Conservation (phyloP, 2,113 vertebrate genomes). For the Sialia sialis region DNA sequence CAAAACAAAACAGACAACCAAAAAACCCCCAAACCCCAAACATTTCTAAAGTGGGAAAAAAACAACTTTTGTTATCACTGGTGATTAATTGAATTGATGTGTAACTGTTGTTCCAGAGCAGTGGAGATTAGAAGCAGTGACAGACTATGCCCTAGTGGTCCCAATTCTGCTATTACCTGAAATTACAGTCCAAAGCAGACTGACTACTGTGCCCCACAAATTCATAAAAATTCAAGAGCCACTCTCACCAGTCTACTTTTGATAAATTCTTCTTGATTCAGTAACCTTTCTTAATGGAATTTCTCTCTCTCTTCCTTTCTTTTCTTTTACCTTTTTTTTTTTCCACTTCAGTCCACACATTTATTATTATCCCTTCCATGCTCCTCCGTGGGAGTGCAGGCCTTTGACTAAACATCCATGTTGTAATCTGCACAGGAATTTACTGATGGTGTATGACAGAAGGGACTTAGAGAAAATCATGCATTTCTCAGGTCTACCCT, state of each 20-base stretch:
- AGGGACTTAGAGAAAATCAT: slow-evolving; percentile 72
- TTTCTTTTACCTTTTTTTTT: slow-evolving; percentile 6
- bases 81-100: slow-evolving; percentile 26
- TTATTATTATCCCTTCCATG: slow-evolving; percentile 45
- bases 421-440: slow-evolving; percentile 63
- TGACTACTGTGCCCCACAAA: slow-evolving; percentile 1
- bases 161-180: slow-evolving; percentile 43
- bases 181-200: slow-evolving; percentile 50
- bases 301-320: slow-evolving; percentile 44
- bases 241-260: slow-evolving; percentile 53
- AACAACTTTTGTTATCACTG: not conserved
- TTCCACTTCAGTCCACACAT: not conserved
- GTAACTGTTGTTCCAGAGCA: slow-evolving; percentile 21
- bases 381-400: slow-evolving; percentile 15
- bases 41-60: slow-evolving; percentile 1
- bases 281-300: slow-evolving; percentile 69
- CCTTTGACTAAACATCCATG: slow-evolving; percentile 68
- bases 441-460: slow-evolving; percentile 63
- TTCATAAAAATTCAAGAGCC: slow-evolving; percentile 57
- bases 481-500: slow-evolving; percentile 67
- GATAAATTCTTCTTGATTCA: slow-evolving; percentile 73
- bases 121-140: slow-evolving; percentile 33
- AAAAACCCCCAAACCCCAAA: too few species aligned
- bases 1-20: too few species aligned
- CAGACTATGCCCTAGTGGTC: slow-evolving; percentile 3